These are phyloP conservation scores for Tinea pellionella DNA, from an alignment of 2,888 invertebrate species.

Conservation along the genomic window DNA sequence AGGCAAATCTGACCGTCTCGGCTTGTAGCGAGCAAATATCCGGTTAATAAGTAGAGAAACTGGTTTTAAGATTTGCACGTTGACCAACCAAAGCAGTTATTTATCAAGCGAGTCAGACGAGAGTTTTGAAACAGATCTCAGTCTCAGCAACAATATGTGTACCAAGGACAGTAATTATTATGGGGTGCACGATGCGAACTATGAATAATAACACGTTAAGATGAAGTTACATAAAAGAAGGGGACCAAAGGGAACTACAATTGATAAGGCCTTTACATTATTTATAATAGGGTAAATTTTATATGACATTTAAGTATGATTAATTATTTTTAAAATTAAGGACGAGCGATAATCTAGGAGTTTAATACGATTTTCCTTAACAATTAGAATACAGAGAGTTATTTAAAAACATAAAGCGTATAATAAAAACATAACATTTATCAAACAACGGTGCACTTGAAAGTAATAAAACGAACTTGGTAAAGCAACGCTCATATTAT, in stretches of 20 bases:
- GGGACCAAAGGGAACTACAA: background rate
- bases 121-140: background rate
- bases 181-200: background rate
- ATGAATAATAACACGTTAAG: background rate
- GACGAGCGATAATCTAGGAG: no score
- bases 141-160: background rate
- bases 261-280: background rate
- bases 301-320: no score
- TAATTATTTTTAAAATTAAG: no score
- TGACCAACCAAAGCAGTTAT: background rate
- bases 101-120: background rate
- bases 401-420: background rate
- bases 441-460: background rate
- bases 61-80: conserved; percentile 12
- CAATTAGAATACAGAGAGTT: no score
- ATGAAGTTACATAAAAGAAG: background rate
- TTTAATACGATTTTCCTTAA: no score
- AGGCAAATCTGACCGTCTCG: background rate
- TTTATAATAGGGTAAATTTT: background rate
- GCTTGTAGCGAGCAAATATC: conserved; percentile 6
- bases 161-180: background rate
- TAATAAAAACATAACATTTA: background rate
- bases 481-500: background rate
- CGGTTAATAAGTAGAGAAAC: conserved; percentile 7
- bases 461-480: background rate